phyloP scores from a whole-genome alignment of 2,113 vertebrate species.

The Ctenodactylus gundi region DNA sequence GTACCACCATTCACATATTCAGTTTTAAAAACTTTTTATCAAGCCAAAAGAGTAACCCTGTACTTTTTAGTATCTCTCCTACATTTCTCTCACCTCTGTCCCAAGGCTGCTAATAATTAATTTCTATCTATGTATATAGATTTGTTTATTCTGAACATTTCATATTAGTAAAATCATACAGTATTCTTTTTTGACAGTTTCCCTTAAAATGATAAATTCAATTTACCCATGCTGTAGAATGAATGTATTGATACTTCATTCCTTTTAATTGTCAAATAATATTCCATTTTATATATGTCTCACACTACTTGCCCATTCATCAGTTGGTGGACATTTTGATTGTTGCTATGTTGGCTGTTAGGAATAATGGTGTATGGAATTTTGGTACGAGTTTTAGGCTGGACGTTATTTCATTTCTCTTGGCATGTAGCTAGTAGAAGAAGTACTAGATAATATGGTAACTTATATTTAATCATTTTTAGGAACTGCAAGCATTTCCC shows the following conservation, averaged over 20 bases:
- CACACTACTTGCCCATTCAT: neutral
- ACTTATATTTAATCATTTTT: slow-evolving; percentile 18
- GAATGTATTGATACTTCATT: neutral
- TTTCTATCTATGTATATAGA: neutral
- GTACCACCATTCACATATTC: neutral
- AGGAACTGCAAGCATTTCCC: neutral
- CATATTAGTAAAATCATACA: neutral
- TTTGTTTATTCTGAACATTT: slow-evolving; percentile 22
- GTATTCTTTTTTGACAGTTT: neutral
- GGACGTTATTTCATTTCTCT: slow-evolving; percentile 21
- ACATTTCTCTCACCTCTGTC: neutral
- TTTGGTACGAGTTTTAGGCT: neutral
- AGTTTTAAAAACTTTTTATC: slow-evolving; percentile 2
- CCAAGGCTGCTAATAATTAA: neutral
- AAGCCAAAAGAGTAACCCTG: neutral
- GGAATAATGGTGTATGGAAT: neutral
- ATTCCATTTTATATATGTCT: neutral
- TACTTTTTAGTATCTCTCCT: neutral
- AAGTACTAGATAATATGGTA: slow-evolving; percentile 22
- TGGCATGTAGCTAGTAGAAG: neutral
- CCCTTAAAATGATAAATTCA: neutral
- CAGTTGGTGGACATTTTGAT: neutral
- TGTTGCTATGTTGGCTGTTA: neutral
- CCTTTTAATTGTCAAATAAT: slow-evolving; percentile 7
- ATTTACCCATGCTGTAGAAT: neutral